These are phyloP conservation scores for Pelodiscus sinensis DNA, from an alignment of 2,113 vertebrate genomes.

Conservation along the genomic window DNA sequence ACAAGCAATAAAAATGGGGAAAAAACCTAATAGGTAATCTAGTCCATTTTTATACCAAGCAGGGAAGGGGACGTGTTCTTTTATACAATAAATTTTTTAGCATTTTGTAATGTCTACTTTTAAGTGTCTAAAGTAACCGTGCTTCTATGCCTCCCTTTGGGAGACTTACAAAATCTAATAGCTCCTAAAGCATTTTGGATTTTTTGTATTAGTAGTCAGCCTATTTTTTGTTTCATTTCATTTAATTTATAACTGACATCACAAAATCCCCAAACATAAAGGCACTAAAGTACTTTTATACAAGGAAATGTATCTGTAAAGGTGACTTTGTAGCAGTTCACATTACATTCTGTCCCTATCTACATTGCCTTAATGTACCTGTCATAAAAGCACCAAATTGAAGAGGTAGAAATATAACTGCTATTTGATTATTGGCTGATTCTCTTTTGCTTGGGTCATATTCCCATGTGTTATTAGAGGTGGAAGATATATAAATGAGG, in stretches of 20 bases:
- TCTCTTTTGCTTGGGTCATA: background rate
- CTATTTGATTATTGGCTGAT: background rate
- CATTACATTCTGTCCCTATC: background rate
- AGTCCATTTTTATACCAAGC: background rate
- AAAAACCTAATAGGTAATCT: background rate
- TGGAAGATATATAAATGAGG: background rate
- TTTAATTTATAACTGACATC: conserved; percentile 17
- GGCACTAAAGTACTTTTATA: background rate
- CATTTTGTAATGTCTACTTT: background rate
- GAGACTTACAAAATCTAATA: background rate
- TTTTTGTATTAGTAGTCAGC: conserved; percentile 13
- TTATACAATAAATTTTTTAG: background rate
- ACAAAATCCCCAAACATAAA: background rate
- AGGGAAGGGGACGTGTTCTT: background rate
- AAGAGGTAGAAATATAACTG: background rate
- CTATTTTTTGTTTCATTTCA: conserved; percentile 16
- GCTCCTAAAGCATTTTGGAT: background rate
- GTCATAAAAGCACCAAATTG: background rate
- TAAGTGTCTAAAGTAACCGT: background rate
- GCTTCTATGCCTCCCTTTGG: background rate
- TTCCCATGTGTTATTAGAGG: background rate
- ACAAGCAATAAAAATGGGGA: background rate
- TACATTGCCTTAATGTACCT: background rate
- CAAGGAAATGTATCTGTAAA: background rate
- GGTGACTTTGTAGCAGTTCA: background rate